These are phyloP conservation scores for Pteruthius melanotis DNA, from an alignment of 2,113 vertebrate genomes.

Conservation along the genomic window DNA sequence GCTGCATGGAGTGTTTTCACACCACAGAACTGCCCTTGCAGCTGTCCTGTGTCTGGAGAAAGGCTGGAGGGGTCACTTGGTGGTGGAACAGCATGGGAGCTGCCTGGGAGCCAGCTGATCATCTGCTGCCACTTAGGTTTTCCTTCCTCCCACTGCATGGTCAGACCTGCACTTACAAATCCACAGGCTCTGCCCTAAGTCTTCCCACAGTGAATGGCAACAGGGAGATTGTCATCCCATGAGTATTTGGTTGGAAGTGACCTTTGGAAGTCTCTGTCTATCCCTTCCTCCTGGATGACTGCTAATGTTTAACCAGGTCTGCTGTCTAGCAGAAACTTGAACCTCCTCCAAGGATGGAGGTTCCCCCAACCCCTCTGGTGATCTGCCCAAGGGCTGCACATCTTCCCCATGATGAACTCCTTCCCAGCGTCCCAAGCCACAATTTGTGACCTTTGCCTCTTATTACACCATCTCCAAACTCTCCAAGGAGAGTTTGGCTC, in stretches of 20 bases:
- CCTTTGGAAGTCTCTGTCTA: not conserved
- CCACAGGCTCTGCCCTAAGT: not conserved
- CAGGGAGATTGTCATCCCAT: not conserved
- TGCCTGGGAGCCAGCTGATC: not conserved
- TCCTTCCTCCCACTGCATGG: not conserved
- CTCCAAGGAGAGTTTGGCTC: not conserved
- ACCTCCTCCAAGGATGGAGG: not conserved
- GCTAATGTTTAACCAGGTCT: not conserved
- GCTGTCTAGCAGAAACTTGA: not conserved
- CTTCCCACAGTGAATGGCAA: not conserved
- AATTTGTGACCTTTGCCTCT: not conserved
- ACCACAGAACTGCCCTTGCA: not conserved
- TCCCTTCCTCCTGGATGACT: not conserved
- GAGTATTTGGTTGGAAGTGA: not conserved
- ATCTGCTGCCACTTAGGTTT: not conserved
- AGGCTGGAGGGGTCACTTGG: not conserved
- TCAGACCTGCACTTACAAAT: not conserved
- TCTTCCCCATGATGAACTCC: not conserved
- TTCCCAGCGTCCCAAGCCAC: not conserved
- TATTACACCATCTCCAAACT: not conserved
- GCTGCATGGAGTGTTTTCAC: not conserved
- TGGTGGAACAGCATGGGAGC: not conserved
- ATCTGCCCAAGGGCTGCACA: not conserved
- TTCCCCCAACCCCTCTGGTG: not conserved
- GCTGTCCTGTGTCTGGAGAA: not conserved